These are phyloP conservation scores for Xyliphius kryptos DNA, from an alignment of 2,113 vertebrate genomes.

Conservation along the genomic window DNA sequence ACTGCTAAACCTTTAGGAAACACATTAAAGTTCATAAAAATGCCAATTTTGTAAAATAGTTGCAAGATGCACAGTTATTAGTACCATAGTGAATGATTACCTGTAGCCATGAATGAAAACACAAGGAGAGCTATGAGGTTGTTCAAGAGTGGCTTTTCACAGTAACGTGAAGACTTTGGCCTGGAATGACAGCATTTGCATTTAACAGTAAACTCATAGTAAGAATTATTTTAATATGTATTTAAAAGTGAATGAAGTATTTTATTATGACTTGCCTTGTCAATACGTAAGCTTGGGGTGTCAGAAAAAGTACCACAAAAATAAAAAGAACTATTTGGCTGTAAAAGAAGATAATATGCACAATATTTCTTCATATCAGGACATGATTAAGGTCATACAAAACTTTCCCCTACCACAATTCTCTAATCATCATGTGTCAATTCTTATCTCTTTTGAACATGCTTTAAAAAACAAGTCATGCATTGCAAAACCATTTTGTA, in stretches of 20 bases:
- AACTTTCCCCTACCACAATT: no score
- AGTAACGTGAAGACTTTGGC: slow-evolving; percentile 61
- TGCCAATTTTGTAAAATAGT: no score
- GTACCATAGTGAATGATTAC: slow-evolving; percentile 37
- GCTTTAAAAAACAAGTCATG: no score
- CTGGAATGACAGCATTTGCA: slow-evolving; percentile 32
- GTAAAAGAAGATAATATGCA: slow-evolving; percentile 32
- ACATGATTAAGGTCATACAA: neutral
- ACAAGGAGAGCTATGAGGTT: slow-evolving; percentile 59
- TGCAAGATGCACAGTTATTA: no score
- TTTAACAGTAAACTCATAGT: no score
- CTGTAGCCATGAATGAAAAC: slow-evolving; percentile 60
- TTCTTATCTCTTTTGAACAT: no score
- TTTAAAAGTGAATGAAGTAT: no score
- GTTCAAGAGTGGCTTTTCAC: slow-evolving; percentile 61
- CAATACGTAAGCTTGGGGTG: slow-evolving; percentile 62
- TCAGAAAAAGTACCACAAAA: slow-evolving; percentile 54
- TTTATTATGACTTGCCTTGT: slow-evolving; percentile 63
- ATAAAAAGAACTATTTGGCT: slow-evolving; percentile 62
- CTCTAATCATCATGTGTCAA: no score
- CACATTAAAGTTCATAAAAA: neutral
- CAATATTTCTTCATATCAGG: neutral
- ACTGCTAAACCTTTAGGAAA: slow-evolving; percentile 63
- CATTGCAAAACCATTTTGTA: no score
- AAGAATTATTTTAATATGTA: no score